Base-by-base conservation (phyloP, 2,888 invertebrate genomes). In the Drosophila paramelanica region DNA sequence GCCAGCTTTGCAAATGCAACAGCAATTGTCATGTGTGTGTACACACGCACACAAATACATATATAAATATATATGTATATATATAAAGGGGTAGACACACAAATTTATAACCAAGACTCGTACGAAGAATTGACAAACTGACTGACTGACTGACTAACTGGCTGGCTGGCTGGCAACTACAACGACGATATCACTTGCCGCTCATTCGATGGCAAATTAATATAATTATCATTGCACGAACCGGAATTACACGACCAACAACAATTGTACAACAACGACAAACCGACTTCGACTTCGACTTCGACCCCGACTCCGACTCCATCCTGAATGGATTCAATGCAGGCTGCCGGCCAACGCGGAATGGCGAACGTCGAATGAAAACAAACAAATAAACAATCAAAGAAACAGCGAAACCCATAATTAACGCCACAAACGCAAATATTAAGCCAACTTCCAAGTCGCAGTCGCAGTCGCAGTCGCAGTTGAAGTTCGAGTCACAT, bases 361-460 rank as follows among this genome's bases (percentile, higher is more conserved):
- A 71, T 43, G 61, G 46, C 51, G 50, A 60, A 66, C 38, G 52
- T 60, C 53, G 62, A 56, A 57, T 52, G 56, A 64, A 60, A 64
- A 69, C 70, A 65, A 83, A 77, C 81, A 89, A 87, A 87, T 80
- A 87, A 87, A 87, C 79, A 89, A 89, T 87, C 86, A 87, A 77
- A 86, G 89, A 87, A 87, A 84, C 77, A 64, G 71, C 77, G 72
- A 73, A 73, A 73, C 76, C 74, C 73, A 85, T 88, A 89, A 88
- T 88, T 88, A 89, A 88, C 74, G 89, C 89, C 81, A 83, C 87
- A 88, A 88, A 88, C 77, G 87, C 89, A 89, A 88, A 85, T 89
- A 81, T 81, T 85, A 88, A 77, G 83, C 73, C 73, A 69, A 73
- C 59, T 41, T 65, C 53, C 36, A 49, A 60, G 67, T 71, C 8